Evolutionary conservation across 2,888 invertebrate genomes (phyloP).

Genomic region (Scaptomyza reducta): DNA sequence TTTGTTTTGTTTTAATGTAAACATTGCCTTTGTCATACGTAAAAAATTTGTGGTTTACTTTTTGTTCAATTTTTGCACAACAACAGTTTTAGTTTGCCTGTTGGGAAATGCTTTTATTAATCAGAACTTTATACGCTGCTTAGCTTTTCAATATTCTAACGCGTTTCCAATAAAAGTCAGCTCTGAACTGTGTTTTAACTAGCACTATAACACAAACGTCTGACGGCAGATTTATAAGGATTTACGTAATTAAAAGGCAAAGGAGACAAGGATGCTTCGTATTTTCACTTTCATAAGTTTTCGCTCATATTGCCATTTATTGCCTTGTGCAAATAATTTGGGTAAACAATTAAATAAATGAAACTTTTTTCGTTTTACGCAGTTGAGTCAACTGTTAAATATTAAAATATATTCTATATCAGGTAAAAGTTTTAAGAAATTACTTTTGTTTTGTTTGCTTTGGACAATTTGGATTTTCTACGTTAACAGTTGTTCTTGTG

Average conservation of each 20-base stretch:
- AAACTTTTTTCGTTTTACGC: neutral
- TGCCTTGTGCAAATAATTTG: neutral
- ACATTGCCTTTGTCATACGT: conserved; percentile 37
- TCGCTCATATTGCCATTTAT: neutral
- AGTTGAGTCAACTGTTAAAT: neutral
- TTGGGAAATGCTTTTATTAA: conserved; percentile 23
- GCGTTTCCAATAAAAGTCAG: neutral
- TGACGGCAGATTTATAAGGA: conserved; percentile 52
- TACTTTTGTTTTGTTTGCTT: neutral
- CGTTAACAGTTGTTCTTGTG: neutral
- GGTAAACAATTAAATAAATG: conserved; percentile 9
- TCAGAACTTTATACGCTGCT: conserved; percentile 25
- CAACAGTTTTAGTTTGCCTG: neutral
- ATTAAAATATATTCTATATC: neutral
- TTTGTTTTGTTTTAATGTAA: conserved; percentile 50
- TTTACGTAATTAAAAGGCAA: conserved; percentile 31
- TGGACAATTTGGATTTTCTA: neutral
- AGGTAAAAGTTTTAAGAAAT: neutral
- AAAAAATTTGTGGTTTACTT: neutral
- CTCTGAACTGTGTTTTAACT: neutral
- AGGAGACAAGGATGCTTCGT: neutral
- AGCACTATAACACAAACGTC: conserved; percentile 7
- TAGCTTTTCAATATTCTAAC: conserved; percentile 32
- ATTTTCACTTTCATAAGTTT: neutral
- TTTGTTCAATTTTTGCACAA: neutral